These are phyloP conservation scores for Elymnias hypermnestra DNA, from an alignment of 1,140 invertebrate genomes.

Conservation along the genomic window DNA sequence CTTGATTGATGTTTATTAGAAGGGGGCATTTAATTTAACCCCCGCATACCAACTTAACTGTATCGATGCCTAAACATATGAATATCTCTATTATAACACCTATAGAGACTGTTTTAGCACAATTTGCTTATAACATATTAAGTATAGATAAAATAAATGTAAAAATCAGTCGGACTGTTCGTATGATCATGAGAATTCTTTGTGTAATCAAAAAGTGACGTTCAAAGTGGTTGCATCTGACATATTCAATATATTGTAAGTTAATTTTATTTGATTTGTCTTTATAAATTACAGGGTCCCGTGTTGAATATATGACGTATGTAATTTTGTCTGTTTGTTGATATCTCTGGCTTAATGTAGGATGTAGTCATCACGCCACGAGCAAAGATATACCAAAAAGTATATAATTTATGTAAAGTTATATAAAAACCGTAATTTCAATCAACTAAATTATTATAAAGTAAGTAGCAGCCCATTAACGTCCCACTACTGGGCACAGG, in stretches of 20 bases:
- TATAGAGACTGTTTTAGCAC: conserved; percentile 12
- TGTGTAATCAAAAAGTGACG: conserved; percentile 19
- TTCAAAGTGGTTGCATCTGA: conserved; percentile 41
- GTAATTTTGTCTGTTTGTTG: too few species aligned
- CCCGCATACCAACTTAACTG: conserved; percentile 19
- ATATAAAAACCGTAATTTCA: too few species aligned
- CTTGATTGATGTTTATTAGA: conserved; percentile 62
- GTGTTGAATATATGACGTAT: too few species aligned
- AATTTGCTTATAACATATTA: not conserved
- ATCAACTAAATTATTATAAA: too few species aligned
- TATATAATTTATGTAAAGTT: too few species aligned
- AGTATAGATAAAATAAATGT: conserved; percentile 7
- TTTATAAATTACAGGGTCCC: too few species aligned
- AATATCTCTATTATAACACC: conserved; percentile 1
- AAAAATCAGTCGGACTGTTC: conserved; percentile 6
- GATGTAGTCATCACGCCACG: too few species aligned
- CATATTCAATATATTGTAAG: conserved; percentile 10
- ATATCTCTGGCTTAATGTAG: too few species aligned
- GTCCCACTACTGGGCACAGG: too few species aligned
- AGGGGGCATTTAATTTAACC: conserved; percentile 38
- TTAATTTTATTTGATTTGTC: too few species aligned
- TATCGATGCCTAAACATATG: not conserved
- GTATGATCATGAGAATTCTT: conserved; percentile 34
- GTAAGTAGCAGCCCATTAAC: too few species aligned
- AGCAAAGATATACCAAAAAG: too few species aligned